Percentiles rank a stretch among this genome's conserved stretches.
phyloP scores from a whole-genome alignment of 2,797 vertebrate genomes.

The Ataeniobius toweri region DNA sequence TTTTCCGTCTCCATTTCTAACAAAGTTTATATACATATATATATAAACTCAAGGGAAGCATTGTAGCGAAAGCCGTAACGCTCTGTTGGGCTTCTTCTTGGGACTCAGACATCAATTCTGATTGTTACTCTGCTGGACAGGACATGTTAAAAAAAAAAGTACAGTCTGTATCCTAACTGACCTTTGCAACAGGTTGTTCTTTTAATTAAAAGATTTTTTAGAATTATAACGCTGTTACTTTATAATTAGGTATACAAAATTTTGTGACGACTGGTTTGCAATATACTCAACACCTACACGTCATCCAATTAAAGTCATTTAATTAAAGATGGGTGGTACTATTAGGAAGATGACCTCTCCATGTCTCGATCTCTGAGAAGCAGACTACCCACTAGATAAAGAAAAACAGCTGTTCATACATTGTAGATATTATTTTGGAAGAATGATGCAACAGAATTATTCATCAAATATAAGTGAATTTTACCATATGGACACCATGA shows the following conservation, averaged over 20 bases:
- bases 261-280: conserved; percentile 14
- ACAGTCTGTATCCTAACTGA: conserved; percentile 27
- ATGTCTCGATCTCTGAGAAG: neutral
- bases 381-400: neutral
- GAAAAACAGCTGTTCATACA: neutral
- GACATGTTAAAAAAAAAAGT: conserved; percentile 1
- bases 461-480: neutral
- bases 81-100: too few relatives aligned
- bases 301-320: neutral
- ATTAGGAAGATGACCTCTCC: neutral
- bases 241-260: conserved; percentile 23
- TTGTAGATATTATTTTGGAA: neutral
- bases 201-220: conserved; percentile 17
- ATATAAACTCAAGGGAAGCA: too few relatives aligned
- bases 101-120: too few relatives aligned
- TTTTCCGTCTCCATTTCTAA: too few relatives aligned
- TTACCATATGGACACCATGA: neutral
- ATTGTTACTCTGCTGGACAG: too few relatives aligned
- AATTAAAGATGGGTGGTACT: neutral
- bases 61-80: too few relatives aligned
- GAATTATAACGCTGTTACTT: conserved; percentile 21
- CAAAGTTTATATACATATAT: too few relatives aligned
- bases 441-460: neutral
- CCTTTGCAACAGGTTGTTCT: conserved; percentile 31
- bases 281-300: conserved; percentile 2